Conservation (phyloP, 2,888 invertebrate species). For the Ochropacha duplaris region DNA sequence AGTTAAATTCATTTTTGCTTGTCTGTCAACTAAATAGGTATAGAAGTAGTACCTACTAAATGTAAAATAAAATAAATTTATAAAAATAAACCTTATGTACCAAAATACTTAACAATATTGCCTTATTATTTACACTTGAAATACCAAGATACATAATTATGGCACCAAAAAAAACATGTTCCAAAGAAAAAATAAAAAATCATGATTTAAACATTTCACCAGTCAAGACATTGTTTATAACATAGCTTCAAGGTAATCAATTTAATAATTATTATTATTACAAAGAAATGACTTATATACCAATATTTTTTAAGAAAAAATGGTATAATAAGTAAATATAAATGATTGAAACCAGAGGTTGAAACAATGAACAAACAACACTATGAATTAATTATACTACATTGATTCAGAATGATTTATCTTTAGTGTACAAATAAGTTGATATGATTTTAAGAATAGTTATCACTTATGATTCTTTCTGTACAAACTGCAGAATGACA, state of each 20-base stretch:
- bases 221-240: slow-evolving; percentile 48
- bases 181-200: background rate
- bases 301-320: background rate
- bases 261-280: background rate
- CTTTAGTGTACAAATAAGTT: slow-evolving; percentile 44
- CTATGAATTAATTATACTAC: slow-evolving; percentile 30
- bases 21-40: background rate
- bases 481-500: background rate
- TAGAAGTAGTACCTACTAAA: slow-evolving; percentile 14
- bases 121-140: slow-evolving; percentile 43
- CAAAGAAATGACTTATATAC: background rate
- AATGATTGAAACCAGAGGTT: background rate
- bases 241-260: background rate
- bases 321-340: background rate
- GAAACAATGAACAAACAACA: slow-evolving; percentile 10
- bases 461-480: background rate
- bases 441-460: slow-evolving; percentile 47
- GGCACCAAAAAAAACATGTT: slow-evolving; percentile 49
- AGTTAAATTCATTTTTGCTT: slow-evolving; percentile 11
- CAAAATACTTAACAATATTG: slow-evolving; percentile 8
- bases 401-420: slow-evolving; percentile 23
- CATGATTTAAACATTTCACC: slow-evolving; percentile 33
- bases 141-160: slow-evolving; percentile 44
- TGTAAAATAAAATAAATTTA: slow-evolving; percentile 8
- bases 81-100: slow-evolving; percentile 1